Evolutionary conservation across 2,888 invertebrate species (phyloP).

Genomic region (Gryllus longicercus): DNA sequence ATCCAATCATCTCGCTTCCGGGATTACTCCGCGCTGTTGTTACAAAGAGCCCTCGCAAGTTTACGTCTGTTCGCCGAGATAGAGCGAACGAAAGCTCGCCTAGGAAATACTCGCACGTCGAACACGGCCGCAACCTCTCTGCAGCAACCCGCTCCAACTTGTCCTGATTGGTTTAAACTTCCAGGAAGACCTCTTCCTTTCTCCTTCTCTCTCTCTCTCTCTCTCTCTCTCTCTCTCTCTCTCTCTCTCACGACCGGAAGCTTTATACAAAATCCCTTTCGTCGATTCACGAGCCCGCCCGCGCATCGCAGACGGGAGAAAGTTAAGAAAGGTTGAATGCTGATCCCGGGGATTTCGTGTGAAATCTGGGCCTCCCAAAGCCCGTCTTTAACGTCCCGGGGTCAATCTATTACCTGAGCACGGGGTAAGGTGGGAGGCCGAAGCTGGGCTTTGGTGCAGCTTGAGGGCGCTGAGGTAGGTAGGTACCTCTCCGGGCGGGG

Average conservation of each 20-base stretch:
- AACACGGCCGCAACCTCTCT: not conserved
- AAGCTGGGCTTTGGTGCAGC: too few relatives aligned
- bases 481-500: too few relatives aligned
- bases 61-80: too few relatives aligned
- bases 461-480: too few relatives aligned
- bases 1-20: too few relatives aligned
- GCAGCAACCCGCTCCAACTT: not conserved
- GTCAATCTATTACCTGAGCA: not conserved
- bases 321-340: slow-evolving; percentile 8
- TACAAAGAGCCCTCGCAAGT: too few relatives aligned
- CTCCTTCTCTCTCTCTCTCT: not conserved
- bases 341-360: not conserved
- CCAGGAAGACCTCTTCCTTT: not conserved
- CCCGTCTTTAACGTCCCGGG: not conserved
- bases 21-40: too few relatives aligned
- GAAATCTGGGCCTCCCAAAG: not conserved
- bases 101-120: too few relatives aligned
- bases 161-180: slow-evolving; percentile 1
- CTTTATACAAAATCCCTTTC: not conserved
- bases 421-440: too few relatives aligned
- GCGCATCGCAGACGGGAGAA: not conserved
- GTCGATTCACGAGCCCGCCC: not conserved
- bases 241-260: not conserved
- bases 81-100: too few relatives aligned
- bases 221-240: not conserved